phyloP scores from a whole-genome alignment of 2,797 vertebrate species.

The Uromys caudimaculatus region DNA sequence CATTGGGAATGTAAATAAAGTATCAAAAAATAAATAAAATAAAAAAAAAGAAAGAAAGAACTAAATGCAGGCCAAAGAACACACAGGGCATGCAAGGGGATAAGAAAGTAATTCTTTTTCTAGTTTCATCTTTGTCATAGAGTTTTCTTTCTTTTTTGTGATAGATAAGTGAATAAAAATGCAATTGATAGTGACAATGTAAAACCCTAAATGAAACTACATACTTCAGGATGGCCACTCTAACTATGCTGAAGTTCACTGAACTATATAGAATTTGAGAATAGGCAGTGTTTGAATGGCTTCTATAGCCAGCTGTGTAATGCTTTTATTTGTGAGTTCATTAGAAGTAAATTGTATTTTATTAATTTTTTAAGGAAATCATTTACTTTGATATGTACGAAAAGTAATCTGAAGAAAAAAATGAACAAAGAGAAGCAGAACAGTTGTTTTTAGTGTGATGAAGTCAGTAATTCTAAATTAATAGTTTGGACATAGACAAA shows the following conservation, averaged over 20 bases:
- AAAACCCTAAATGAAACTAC: background rate
- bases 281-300: too few relatives aligned
- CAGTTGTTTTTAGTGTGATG: background rate
- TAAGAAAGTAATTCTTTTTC: background rate
- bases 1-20: too few relatives aligned
- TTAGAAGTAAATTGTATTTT: background rate
- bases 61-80: background rate
- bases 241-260: background rate
- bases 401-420: background rate
- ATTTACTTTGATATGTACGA: background rate
- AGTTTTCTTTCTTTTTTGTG: background rate
- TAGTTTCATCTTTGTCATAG: background rate
- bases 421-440: background rate
- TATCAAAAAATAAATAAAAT: too few relatives aligned
- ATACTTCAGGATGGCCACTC: background rate
- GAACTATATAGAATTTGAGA: too few relatives aligned
- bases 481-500: background rate
- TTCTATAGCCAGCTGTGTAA: background rate
- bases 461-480: background rate
- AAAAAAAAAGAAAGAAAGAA: too few relatives aligned
- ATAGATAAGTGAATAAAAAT: background rate
- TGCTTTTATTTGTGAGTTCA: background rate
- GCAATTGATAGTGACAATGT: background rate
- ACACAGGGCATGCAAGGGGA: background rate
- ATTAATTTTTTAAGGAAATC: background rate